Percentiles rank a stretch among this genome's conserved stretches.
Conservation (phyloP, 2,113 vertebrate species). For the Hemichromis elongatus region DNA sequence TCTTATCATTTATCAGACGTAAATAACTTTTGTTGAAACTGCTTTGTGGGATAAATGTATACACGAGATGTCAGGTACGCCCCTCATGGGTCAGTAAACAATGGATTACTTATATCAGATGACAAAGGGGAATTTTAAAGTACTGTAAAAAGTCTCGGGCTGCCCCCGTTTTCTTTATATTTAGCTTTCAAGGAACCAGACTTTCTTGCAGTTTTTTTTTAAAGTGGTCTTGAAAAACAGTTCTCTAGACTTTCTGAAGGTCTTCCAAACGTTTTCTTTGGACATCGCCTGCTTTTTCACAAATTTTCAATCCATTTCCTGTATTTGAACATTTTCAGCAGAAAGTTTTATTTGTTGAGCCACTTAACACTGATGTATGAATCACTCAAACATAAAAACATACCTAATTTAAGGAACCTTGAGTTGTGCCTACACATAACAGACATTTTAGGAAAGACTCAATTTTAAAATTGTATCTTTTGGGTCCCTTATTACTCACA, state of each 20-base stretch:
- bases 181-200: background rate
- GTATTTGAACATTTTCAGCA: background rate
- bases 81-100: background rate
- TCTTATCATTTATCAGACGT: background rate
- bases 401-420: background rate
- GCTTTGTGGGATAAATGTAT: background rate
- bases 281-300: background rate
- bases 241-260: background rate
- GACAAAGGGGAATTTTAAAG: background rate
- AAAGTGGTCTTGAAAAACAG: background rate
- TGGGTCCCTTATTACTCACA: background rate
- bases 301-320: background rate
- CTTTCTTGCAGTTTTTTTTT: background rate
- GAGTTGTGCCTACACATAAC: background rate
- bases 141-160: background rate
- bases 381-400: background rate
- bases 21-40: background rate
- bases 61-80: background rate
- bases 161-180: background rate
- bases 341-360: background rate
- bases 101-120: background rate
- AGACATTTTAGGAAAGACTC: background rate
- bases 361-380: background rate
- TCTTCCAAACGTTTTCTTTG: background rate
- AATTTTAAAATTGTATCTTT: background rate